These are phyloP conservation scores for Cryptotis parvus DNA, from an alignment of 2,113 vertebrate species.

Conservation along the genomic window DNA sequence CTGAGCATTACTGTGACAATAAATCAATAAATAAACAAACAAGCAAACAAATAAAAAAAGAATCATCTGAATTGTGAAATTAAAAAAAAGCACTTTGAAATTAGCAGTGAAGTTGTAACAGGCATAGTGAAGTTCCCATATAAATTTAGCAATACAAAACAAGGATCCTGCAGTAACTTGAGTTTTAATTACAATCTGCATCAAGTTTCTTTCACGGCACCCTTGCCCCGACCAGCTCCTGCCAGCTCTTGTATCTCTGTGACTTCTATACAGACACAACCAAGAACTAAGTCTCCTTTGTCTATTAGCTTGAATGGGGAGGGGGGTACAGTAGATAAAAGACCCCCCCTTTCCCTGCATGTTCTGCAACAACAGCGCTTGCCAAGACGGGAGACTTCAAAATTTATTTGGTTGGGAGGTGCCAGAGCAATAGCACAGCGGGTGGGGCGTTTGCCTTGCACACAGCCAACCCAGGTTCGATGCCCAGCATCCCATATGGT, in stretches of 20 bases:
- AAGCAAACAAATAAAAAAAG: no score
- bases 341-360: neutral
- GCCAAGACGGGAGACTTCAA: constrained; percentile 17
- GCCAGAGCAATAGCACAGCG: no score
- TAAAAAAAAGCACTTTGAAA: neutral
- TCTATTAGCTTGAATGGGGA: neutral
- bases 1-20: no score
- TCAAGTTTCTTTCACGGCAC: neutral
- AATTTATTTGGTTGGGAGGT: neutral
- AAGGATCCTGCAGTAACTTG: neutral
- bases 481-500: no score
- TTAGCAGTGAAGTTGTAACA: neutral
- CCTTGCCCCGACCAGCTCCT: neutral
- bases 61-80: neutral
- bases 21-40: no score
- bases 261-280: neutral
- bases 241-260: neutral
- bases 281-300: neutral
- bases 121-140: neutral
- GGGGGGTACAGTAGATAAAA: neutral
- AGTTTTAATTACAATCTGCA: neutral
- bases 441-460: no score
- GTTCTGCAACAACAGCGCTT: neutral
- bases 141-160: neutral
- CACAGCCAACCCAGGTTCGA: no score